Base-by-base conservation (phyloP, 2,797 vertebrate genomes). In the Glyptemys insculpta region DNA sequence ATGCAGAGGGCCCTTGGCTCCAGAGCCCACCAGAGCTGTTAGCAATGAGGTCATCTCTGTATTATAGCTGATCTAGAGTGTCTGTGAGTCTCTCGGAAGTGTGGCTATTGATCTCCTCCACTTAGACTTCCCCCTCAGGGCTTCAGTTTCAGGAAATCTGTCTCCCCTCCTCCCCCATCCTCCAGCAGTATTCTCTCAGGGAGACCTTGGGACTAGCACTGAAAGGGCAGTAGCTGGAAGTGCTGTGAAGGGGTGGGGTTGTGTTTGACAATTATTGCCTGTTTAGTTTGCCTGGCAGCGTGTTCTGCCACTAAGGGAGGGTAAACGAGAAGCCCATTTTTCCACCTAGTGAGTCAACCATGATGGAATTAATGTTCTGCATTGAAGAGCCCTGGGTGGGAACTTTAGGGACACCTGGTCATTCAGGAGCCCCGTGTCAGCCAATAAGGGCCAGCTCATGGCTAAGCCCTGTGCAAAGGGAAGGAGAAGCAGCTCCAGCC, bases 91-190 rank as follows among this genome's bases (percentile, higher is more conserved):
- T 94, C 92, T 97, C 44, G 0, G 96, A 97, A 97, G 91, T 25
- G 1, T 2, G 1, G 81, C 86, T 95, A 97, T 98, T 0, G 96
- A 98, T 97, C 78, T 12, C 2, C 15, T 4, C 72, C 81, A 96
- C 92, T 97, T 90, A 90, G 41, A 59, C 4, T 2, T 88, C 68
- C 88, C 95, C 79, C 65, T 37, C 2, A 41, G 94, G 94, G 79
- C 93, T 96, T 78, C 41, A 72, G 88, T 97, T 97, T 97, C 97
- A 97, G 95, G 93, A 97, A 97, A 95, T 18, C 72, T 95, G 93
- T 88, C 87, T 37, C 44, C 89, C 87, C 37, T 56, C 52, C 59
- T 83, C 56, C 86, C 0, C 0, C 14, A 79, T 25, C n/a, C 85
- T 87, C 56, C 82, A 93, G 83, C 34, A 92, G 83, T 41, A 34